A percentile compares a stretch with the other conserved stretches of the same genome.
Evolutionary conservation across 2,888 invertebrate genomes (phyloP).

Genomic region (Thelaira solivaga): DNA sequence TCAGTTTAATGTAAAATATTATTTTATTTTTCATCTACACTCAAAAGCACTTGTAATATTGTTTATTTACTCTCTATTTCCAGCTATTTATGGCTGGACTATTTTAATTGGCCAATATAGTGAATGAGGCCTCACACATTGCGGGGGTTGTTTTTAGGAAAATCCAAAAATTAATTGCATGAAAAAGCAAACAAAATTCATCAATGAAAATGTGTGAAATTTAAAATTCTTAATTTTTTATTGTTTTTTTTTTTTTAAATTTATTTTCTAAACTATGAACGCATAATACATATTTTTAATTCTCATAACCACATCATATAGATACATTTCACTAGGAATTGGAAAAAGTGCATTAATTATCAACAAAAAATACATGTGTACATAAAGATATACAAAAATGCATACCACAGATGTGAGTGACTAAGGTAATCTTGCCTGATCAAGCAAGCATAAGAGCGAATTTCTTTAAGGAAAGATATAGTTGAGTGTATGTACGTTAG

Average conservation of each 20-base stretch:
- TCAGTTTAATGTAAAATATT: background rate
- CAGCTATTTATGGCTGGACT: constrained; percentile 23
- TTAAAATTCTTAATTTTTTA: background rate
- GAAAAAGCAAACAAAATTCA: background rate
- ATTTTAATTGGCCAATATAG: background rate
- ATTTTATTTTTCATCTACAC: constrained; percentile 25
- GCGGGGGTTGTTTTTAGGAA: constrained; percentile 1
- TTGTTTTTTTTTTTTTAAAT: constrained; percentile 6
- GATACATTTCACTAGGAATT: no score
- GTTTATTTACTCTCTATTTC: constrained; percentile 40
- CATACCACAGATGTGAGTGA: no score
- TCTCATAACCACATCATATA: no score
- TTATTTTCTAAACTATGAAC: background rate
- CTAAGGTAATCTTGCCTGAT: no score
- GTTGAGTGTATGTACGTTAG: no score
- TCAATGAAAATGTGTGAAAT: constrained; percentile 32
- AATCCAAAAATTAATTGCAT: constrained; percentile 28
- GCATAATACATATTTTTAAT: no score
- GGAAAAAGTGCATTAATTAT: no score
- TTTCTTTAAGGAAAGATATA: no score
- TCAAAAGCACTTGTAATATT: constrained; percentile 39
- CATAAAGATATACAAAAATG: no score
- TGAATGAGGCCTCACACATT: background rate
- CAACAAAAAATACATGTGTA: no score
- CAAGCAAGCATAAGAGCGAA: no score